Conservation (phyloP, 2,797 vertebrate genomes). For the Orientallactaga sibirica region DNA sequence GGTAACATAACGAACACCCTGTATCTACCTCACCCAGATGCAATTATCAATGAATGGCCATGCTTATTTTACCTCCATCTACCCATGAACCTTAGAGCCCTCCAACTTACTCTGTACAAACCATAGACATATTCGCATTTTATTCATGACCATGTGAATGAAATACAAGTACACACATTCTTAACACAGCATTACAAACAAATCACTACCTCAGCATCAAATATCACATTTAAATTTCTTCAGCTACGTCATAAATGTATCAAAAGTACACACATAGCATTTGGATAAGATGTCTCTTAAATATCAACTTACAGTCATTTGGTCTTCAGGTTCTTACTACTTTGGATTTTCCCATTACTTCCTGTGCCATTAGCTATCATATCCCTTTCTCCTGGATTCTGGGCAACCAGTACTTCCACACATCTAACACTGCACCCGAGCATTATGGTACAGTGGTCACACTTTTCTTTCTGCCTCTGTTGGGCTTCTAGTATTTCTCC, state of each 20-base stretch:
- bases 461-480: background rate
- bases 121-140: background rate
- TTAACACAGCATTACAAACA: slow-evolving; percentile 16
- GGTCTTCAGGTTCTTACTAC: background rate
- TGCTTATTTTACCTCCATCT: background rate
- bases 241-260: slow-evolving; percentile 29
- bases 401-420: background rate
- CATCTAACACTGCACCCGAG: background rate
- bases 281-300: slow-evolving; percentile 3
- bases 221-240: slow-evolving; percentile 1
- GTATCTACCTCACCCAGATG: background rate
- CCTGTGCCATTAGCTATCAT: background rate
- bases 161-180: background rate
- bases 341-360: background rate
- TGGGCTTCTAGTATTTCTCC: background rate
- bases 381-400: background rate
- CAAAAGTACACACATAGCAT: background rate
- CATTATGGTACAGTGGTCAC: background rate
- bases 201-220: slow-evolving; percentile 7
- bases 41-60: background rate
- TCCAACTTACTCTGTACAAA: slow-evolving; percentile 10
- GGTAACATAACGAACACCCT: background rate
- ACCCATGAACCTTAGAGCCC: background rate
- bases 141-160: slow-evolving; percentile 42
- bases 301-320: background rate